These are phyloP conservation scores for Stenodema calcarata DNA, from an alignment of 2,888 invertebrate genomes.

Conservation along the genomic window DNA sequence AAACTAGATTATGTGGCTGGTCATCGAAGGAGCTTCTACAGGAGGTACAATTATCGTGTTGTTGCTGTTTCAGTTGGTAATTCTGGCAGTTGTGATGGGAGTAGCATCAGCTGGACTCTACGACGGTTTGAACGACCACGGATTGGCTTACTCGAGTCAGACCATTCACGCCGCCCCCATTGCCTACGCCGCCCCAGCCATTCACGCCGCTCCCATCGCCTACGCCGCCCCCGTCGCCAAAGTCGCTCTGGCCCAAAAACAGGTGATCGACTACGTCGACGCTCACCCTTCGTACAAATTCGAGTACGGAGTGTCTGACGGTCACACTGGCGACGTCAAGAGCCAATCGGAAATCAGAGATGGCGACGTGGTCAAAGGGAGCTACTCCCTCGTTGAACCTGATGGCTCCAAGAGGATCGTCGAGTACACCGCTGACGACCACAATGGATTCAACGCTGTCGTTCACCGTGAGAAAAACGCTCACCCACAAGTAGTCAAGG, in stretches of 20 bases:
- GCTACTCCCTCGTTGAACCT: constrained; percentile 61
- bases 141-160: constrained; percentile 39
- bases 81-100: constrained; percentile 25
- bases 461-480: constrained; percentile 57
- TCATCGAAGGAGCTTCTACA: too few species aligned
- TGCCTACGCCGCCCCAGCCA: constrained; percentile 15
- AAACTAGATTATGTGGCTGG: too few species aligned
- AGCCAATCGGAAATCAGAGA: constrained; percentile 63
- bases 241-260: constrained; percentile 26
- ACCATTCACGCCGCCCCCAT: constrained; percentile 33
- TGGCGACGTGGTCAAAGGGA: constrained; percentile 63
- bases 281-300: constrained; percentile 61
- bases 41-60: too few species aligned
- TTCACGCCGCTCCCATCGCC: neutral
- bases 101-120: constrained; percentile 29
- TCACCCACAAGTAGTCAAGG: constrained; percentile 49
- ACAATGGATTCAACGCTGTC: constrained; percentile 59
- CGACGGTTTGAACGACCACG: constrained; percentile 17
- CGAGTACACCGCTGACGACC: constrained; percentile 58
- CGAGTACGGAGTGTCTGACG: constrained; percentile 63
- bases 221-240: constrained; percentile 41
- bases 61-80: constrained; percentile 13
- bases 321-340: constrained; percentile 63
- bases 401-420: constrained; percentile 58
- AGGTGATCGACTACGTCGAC: constrained; percentile 43